A percentile compares a stretch with the other conserved stretches of the same genome.
phyloP scores from a whole-genome alignment of 2,888 invertebrate species.

The Melikaiella ostensackeni region DNA sequence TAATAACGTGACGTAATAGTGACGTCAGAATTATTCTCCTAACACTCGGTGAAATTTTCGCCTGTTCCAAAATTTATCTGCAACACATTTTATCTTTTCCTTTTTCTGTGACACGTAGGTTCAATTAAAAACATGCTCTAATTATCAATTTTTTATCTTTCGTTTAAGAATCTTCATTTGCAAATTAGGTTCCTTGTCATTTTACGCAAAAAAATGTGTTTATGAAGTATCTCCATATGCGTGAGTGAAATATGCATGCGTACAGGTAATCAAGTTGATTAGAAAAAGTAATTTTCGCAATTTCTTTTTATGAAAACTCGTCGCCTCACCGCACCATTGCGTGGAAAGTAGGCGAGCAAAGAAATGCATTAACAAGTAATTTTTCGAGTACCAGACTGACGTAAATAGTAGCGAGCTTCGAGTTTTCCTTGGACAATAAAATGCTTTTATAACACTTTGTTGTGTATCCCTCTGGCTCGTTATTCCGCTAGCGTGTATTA shows the following conservation, averaged over 20 bases:
- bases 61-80: too few relatives aligned
- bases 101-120: too few relatives aligned
- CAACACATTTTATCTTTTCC: too few relatives aligned
- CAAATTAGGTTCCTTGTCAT: background rate
- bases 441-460: constrained; percentile 68
- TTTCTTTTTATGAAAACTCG: background rate
- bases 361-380: constrained; percentile 50
- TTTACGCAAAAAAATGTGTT: background rate
- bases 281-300: constrained; percentile 7
- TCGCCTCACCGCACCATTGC: background rate
- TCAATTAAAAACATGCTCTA: too few relatives aligned
- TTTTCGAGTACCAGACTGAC: constrained; percentile 42
- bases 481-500: constrained; percentile 59
- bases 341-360: constrained; percentile 43
- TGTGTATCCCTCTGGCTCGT: constrained; percentile 54
- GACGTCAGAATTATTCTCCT: too few relatives aligned
- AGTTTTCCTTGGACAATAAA: constrained; percentile 66
- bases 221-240: background rate
- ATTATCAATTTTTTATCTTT: background rate
- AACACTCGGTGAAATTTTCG: too few relatives aligned
- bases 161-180: background rate
- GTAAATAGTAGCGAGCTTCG: constrained; percentile 49
- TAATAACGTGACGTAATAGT: too few relatives aligned
- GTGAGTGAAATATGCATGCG: background rate
- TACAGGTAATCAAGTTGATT: background rate